These are phyloP conservation scores for Pollimyrus isidori DNA, from an alignment of 2,113 vertebrate genomes.

Conservation along the genomic window DNA sequence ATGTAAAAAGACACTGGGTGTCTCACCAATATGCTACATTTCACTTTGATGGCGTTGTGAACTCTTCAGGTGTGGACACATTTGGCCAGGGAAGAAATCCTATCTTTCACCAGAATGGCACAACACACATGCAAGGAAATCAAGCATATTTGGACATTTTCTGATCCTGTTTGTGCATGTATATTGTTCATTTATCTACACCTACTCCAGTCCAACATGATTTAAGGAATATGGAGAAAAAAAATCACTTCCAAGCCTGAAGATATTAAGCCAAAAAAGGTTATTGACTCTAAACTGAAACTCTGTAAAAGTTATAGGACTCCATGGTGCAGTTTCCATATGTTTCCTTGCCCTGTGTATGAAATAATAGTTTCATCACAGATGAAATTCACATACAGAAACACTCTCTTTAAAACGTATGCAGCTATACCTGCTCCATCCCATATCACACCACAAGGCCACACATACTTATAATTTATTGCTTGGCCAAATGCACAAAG, in stretches of 20 bases:
- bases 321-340: background rate
- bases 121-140: background rate
- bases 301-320: background rate
- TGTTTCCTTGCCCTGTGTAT: background rate
- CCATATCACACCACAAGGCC: background rate
- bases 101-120: background rate
- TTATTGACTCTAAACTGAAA: background rate
- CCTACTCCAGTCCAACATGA: background rate
- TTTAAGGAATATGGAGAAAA: background rate
- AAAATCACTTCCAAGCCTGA: background rate
- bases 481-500: background rate
- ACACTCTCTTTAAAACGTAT: background rate
- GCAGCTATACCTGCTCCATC: background rate
- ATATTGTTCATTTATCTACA: background rate
- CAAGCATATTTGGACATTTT: background rate
- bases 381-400: background rate
- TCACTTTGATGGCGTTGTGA: slow-evolving; percentile 2
- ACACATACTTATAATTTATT: background rate
- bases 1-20: slow-evolving; percentile 21
- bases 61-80: slow-evolving; percentile 7
- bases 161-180: background rate
- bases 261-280: background rate
- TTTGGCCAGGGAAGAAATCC: background rate
- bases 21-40: background rate
- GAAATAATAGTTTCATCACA: background rate